Base-by-base conservation (phyloP, 2,797 vertebrate species). In the Crenuchus spilurus region DNA sequence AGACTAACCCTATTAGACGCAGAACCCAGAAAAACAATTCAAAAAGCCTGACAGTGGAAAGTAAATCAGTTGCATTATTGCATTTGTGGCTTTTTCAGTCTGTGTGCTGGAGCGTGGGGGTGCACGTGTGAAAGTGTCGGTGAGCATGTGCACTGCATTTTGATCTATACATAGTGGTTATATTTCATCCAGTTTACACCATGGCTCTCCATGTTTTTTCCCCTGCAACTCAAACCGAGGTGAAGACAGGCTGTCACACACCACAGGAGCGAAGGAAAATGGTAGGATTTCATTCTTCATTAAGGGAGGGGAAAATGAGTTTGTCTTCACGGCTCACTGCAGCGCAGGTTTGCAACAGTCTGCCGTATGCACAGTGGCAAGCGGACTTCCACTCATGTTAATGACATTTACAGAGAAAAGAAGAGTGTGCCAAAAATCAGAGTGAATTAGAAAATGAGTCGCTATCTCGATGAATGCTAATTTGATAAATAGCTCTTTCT, bases 251-350 rank as follows among this genome's bases (percentile, higher is more conserved):
- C 60, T 81, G 30, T 83, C 52, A 75, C 58, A 77, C 52, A 61
- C 58, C 20, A 30, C 9, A 6, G 30, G 26, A 31, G 13, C 1
- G 44, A 58, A 11, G 42, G 77, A 80, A 80, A 84, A 85, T 72
- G 71, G 83, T 75, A 68, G 78, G 68, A 83, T 84, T 87, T 86
- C 78, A 83, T 82, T 90, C 86, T 89, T 87, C 83, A 87, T 90
- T 84, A 88, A 78, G 11, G 48, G 69, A 84, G 84, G 82, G 76
- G 82, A 86, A 88, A 88, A 91, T 86, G 6, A 88, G 83, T 86
- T 89, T 90, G 88, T 87, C 79, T 88, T 88, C 80, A 84, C 11
- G 76, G 86, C 84, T 84, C 83, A 76, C 77, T 18, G 75, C 75
- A 24, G 72, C 63, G 62, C 70, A 8, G 80, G 79, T 82, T 54